Conservation (phyloP, 2,888 invertebrate genomes). For the Cantharis nigra region DNA sequence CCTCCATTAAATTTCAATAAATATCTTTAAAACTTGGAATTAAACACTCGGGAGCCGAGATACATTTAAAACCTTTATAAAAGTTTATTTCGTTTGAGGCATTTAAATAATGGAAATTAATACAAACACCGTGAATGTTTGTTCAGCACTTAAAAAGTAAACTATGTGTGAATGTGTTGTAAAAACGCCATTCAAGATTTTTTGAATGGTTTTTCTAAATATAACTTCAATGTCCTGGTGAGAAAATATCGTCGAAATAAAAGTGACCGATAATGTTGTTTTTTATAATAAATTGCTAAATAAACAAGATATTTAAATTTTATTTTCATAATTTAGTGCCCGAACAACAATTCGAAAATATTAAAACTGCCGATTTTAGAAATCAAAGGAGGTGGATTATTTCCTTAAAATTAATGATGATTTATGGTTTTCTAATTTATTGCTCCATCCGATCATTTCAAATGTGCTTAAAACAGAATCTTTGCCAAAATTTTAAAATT, state of each 20-base stretch:
- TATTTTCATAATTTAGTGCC: neutral
- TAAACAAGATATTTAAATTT: neutral
- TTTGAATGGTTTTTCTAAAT: constrained; percentile 31
- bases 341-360: neutral
- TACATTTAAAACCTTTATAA: neutral
- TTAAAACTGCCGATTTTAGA: neutral
- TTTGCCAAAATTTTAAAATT: neutral
- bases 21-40: neutral
- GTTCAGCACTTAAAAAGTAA: constrained; percentile 25
- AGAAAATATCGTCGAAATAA: constrained; percentile 23
- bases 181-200: constrained; percentile 27
- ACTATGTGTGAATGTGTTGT: constrained; percentile 6
- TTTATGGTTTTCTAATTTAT: neutral
- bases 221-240: constrained; percentile 30
- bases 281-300: neutral
- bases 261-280: neutral
- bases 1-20: neutral
- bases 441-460: neutral
- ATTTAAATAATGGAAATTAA: constrained; percentile 8
- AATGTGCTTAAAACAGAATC: neutral
- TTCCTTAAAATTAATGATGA: neutral
- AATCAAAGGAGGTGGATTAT: neutral
- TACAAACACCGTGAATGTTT: constrained; percentile 25
- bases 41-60: neutral
- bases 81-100: neutral